Evolutionary conservation across 2,888 invertebrate genomes (phyloP).

Genomic region (Drosophila meridionalis): DNA sequence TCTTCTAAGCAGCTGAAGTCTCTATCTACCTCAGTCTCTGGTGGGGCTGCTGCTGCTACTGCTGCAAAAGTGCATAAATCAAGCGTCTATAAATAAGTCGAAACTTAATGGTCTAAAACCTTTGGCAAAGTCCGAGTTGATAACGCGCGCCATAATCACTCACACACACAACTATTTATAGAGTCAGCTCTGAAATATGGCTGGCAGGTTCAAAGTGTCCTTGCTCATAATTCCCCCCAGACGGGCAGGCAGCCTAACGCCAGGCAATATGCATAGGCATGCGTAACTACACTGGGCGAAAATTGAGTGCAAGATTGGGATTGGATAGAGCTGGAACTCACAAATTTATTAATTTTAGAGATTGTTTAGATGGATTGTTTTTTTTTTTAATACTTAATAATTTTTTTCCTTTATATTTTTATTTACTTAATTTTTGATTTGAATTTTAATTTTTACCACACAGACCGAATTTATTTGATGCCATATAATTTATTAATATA

Average conservation of each 20-base stretch:
- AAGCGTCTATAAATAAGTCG: slow-evolving; percentile 73
- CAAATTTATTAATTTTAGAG: too few species aligned
- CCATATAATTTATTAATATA: too few species aligned
- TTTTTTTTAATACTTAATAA: too few species aligned
- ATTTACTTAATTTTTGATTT: too few species aligned
- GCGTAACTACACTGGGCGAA: slow-evolving; percentile 33
- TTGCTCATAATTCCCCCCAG: slow-evolving; percentile 52
- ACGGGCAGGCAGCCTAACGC: slow-evolving; percentile 47
- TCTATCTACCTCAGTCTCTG: neutral
- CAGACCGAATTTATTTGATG: too few species aligned
- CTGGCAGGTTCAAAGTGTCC: slow-evolving; percentile 67
- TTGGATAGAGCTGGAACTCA: too few species aligned
- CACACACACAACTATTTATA: slow-evolving; percentile 69
- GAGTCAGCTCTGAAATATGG: slow-evolving; percentile 51
- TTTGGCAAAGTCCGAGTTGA: slow-evolving; percentile 51
- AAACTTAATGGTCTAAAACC: slow-evolving; percentile 66
- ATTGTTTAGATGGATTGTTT: too few species aligned
- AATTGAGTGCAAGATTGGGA: neutral
- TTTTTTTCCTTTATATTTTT: too few species aligned
- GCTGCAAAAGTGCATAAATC: slow-evolving; percentile 63
- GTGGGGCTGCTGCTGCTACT: neutral
- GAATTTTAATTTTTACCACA: too few species aligned
- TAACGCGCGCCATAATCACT: slow-evolving; percentile 70
- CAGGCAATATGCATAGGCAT: slow-evolving; percentile 33
- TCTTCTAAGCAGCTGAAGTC: slow-evolving; percentile 4